Percentiles rank a stretch among this genome's conserved stretches.
These are phyloP conservation scores for Semibalanus balanoides DNA, from an alignment of 1,140 invertebrate species.

Conservation along the genomic window DNA sequence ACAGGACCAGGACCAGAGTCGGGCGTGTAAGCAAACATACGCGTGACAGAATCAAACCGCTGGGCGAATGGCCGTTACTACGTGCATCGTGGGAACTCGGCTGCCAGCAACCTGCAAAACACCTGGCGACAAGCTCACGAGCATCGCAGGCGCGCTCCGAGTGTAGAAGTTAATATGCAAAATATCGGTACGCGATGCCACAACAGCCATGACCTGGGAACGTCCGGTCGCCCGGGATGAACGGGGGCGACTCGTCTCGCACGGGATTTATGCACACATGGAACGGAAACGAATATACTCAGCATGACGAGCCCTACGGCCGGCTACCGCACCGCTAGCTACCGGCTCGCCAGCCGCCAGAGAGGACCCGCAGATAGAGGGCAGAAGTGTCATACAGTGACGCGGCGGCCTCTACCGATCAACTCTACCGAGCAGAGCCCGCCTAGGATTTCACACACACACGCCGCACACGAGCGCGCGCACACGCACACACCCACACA, in stretches of 20 bases:
- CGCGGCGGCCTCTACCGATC: neutral
- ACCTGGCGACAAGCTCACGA: no score
- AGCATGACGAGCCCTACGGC: neutral
- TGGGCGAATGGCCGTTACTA: no score
- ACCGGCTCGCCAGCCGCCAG: neutral
- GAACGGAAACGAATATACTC: no score
- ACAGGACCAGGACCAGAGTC: no score
- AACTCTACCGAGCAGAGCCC: neutral
- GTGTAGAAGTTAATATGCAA: no score
- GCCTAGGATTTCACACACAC: neutral
- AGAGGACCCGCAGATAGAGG: neutral
- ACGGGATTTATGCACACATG: neutral
- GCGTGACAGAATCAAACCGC: no score
- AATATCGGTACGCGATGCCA: no score
- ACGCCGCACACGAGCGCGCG: neutral
- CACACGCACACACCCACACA: neutral
- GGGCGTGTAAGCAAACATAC: no score
- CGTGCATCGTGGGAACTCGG: no score
- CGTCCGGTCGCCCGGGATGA: no score
- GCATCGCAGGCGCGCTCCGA: no score
- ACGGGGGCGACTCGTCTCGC: neutral
- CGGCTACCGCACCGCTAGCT: neutral
- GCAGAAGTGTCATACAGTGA: neutral
- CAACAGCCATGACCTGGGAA: neutral
- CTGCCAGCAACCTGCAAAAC: no score